Evolutionary conservation across 1,140 invertebrate species (phyloP).

Genomic region (Chlorops oryzae): DNA sequence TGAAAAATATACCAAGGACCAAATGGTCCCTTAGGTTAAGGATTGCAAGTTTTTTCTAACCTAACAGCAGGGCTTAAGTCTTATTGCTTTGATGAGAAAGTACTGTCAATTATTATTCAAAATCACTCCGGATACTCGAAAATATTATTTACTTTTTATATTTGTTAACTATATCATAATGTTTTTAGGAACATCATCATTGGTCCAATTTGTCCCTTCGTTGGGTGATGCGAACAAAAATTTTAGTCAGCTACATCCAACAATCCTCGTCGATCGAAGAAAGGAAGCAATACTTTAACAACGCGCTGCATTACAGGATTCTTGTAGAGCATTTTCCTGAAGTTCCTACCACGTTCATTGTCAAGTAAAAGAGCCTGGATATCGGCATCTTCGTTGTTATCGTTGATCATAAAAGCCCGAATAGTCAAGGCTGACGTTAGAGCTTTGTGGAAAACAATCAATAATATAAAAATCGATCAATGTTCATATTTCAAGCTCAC

Average conservation of each 20-base stretch:
- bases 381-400: slow-evolving; percentile 28
- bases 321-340: slow-evolving; percentile 18
- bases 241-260: slow-evolving; percentile 30
- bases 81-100: neutral
- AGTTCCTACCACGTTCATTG: slow-evolving; percentile 16
- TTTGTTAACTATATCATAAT: too few relatives aligned
- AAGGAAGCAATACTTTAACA: slow-evolving; percentile 20
- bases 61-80: neutral
- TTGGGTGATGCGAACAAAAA: neutral
- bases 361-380: slow-evolving; percentile 17
- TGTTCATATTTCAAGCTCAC: slow-evolving; percentile 23
- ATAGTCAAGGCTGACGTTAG: slow-evolving; percentile 21
- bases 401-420: slow-evolving; percentile 22
- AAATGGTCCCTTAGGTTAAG: too few relatives aligned
- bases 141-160: too few relatives aligned
- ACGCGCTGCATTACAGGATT: slow-evolving; percentile 17
- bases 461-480: too few relatives aligned
- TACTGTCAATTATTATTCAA: too few relatives aligned
- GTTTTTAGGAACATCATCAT: too few relatives aligned
- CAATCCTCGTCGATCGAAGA: slow-evolving; percentile 29
- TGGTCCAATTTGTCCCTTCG: too few relatives aligned
- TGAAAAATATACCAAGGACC: too few relatives aligned
- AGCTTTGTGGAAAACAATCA: slow-evolving; percentile 14
- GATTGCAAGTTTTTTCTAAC: too few relatives aligned
- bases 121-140: too few relatives aligned